Conservation (phyloP, 2,888 invertebrate genomes). For the Troides helena region DNA sequence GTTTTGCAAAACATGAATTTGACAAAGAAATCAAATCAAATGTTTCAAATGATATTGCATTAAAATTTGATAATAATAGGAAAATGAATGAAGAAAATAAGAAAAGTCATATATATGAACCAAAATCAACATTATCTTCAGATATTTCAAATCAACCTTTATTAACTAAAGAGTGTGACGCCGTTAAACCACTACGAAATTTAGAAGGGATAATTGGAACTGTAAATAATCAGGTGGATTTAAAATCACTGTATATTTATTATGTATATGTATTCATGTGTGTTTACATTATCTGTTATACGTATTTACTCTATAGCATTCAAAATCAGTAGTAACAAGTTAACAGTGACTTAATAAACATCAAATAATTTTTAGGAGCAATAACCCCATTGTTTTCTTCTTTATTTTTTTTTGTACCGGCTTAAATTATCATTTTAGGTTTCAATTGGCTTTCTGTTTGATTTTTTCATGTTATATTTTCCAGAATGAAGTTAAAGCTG, state of each 20-base stretch:
- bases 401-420: not conserved
- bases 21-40: not conserved
- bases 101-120: not conserved
- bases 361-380: not conserved
- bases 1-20: not conserved
- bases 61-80: not conserved
- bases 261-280: slow-evolving; percentile 66
- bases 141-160: slow-evolving; percentile 21
- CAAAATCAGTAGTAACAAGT: slow-evolving; percentile 46
- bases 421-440: not conserved
- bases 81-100: not conserved
- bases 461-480: slow-evolving; percentile 29
- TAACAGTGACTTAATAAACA: not conserved
- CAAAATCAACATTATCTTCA: not conserved
- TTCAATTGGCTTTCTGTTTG: slow-evolving; percentile 1
- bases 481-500: slow-evolving; percentile 67
- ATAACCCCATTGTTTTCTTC: not conserved
- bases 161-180: slow-evolving; percentile 29
- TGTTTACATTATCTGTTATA: slow-evolving; percentile 65
- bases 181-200: slow-evolving; percentile 34
- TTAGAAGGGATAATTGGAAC: slow-evolving; percentile 48
- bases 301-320: slow-evolving; percentile 62
- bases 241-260: slow-evolving; percentile 69
- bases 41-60: not conserved
- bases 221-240: slow-evolving; percentile 67